Evolutionary conservation across 2,113 vertebrate species (phyloP).

Genomic region (Ramphastos sulfuratus): DNA sequence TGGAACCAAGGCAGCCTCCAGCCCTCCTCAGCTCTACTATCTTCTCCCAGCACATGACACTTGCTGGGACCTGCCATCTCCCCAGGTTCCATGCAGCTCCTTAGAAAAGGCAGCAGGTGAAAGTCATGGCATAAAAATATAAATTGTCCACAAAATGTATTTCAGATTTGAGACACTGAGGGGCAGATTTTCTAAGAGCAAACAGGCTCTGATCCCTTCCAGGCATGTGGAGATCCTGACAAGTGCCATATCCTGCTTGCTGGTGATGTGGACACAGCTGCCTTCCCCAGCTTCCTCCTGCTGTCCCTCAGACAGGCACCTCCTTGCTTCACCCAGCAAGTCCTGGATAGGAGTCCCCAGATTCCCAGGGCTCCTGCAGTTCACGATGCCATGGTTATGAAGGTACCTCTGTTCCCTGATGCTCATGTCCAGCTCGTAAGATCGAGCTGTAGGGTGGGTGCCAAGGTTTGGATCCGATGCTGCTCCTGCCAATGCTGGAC

Average conservation of each 20-base stretch:
- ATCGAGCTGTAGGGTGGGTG: fast-evolving
- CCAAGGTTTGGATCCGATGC: not conserved
- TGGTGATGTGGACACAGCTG: not conserved
- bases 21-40: fast-evolving
- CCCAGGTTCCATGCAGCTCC: not conserved
- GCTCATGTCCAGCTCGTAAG: fast-evolving
- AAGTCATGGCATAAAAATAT: not conserved
- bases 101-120: not conserved
- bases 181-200: not conserved
- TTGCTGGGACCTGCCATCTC: not conserved
- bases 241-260: not conserved
- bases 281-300: not conserved
- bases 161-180: not conserved
- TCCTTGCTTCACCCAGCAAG: fast-evolving
- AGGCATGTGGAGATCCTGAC: not conserved
- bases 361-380: not conserved
- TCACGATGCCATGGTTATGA: not conserved
- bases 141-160: not conserved
- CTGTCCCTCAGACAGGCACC: fast-evolving
- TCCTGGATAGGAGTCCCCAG: not conserved
- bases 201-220: not conserved
- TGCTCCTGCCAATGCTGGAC: not conserved
- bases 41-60: fast-evolving
- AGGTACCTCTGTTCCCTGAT: not conserved
- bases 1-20: fast-evolving